Evolutionary conservation across 2,888 invertebrate genomes (phyloP), one percentile per base, ranked within the genome.

Genomic region (Cistogaster globosa): DNA sequence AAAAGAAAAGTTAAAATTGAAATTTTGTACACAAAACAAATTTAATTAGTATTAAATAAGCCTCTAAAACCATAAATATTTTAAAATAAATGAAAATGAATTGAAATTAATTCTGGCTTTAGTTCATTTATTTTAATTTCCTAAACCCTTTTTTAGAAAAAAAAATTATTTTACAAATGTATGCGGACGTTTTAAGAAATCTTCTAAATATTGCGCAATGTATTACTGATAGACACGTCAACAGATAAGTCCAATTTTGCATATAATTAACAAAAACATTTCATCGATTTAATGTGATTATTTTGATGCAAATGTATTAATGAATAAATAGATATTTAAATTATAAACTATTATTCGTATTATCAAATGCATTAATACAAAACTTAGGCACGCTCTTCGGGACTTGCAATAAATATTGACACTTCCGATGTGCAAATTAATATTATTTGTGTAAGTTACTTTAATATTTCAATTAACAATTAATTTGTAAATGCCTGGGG

Each of bases 391-490:
- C 38, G 18, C 42, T 32, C 32, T 32, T 32, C 32, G 0, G 26
- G 26, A 4, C 26, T 2, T 26, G 4, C 1, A 26, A 0, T 32
- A 32, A 7, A 32, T 32, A 8, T 8, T 36, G 45, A 26, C 26
- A 58, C 63, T 42, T 63, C 12, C 18, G 12, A 36, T 26, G 22
- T 8, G n/a, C 16, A 38, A 36, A 55, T 38, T 12, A 51, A 38
- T 22, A 38, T 26, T 60, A 36, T 18, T 6, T 63, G 11, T 36
- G 32, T 42, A n/a, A 63, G 18, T 58, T n/a, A 72, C 60, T 65
- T 48, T 38, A 68, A 68, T 84, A 80, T 67, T 58, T 77, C 81
- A 81, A 72, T 81, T 84, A 57, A 62, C 32, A 76, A 55, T 58
- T 45, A 75, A 58, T 74, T 75, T 79, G 58, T 82, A 58, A 67